Conservation (phyloP, 2,113 vertebrate species). For the Myiozetetes cayanensis region DNA sequence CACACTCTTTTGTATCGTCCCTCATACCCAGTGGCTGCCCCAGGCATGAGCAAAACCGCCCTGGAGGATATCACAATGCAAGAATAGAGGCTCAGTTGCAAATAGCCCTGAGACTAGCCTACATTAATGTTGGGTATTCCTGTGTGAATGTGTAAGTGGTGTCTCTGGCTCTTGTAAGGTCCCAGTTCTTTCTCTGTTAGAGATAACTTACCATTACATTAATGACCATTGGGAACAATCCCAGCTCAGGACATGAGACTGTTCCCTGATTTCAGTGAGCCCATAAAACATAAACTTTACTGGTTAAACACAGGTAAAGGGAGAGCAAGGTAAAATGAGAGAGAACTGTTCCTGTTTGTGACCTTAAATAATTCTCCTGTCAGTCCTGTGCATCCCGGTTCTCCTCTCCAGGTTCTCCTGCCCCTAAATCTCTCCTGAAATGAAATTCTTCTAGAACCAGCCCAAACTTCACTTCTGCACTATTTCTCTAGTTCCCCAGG, state of each 20-base stretch:
- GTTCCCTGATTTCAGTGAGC: background rate
- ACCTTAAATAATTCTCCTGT: background rate
- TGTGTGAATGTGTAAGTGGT: background rate
- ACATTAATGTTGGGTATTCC: background rate
- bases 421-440: background rate
- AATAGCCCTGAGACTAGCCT: background rate
- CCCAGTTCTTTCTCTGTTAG: background rate
- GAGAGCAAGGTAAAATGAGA: background rate
- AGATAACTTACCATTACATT: background rate
- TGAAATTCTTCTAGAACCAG: background rate
- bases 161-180: background rate
- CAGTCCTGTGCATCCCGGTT: background rate
- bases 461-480: background rate
- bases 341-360: background rate
- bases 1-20: rapidly evolving
- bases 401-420: background rate
- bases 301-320: background rate
- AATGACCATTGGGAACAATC: background rate
- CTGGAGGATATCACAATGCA: background rate
- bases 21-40: background rate
- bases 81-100: rapidly evolving
- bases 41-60: background rate
- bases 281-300: background rate
- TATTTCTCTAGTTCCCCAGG: background rate
- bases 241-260: background rate